phyloP scores from a whole-genome alignment of 1,140 invertebrate species.

The Pseudomyrmex flavicornis region DNA sequence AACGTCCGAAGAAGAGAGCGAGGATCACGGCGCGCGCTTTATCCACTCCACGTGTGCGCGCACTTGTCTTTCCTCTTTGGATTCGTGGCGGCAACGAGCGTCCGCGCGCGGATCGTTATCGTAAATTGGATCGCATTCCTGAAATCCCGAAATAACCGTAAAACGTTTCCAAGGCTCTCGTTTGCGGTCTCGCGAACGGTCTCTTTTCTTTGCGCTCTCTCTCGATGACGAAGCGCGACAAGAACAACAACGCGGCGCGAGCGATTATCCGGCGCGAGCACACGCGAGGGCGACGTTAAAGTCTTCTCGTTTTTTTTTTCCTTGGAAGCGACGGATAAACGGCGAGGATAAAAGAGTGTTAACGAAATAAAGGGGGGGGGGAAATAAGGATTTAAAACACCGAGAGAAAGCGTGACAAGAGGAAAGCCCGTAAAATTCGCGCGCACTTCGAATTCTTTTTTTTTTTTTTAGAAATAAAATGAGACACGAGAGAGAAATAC shows the following conservation, averaged over 20 bases:
- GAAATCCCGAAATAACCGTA: constrained; percentile 69
- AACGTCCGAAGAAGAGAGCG: background rate
- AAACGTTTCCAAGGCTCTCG: constrained; percentile 39
- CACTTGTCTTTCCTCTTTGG: constrained; percentile 31
- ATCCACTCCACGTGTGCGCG: background rate
- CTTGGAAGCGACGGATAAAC: background rate
- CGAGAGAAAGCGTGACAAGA: too few relatives aligned
- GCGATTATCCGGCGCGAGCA: background rate
- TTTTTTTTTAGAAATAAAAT: too few relatives aligned
- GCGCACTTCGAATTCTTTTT: background rate
- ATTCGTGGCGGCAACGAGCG: too few relatives aligned
- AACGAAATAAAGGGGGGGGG: background rate
- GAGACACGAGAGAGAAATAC: too few relatives aligned
- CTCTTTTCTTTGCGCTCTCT: background rate
- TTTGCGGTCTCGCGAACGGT: constrained; percentile 7
- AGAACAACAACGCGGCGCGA: background rate
- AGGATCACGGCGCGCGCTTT: background rate
- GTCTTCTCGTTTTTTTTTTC: background rate
- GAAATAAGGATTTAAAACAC: background rate
- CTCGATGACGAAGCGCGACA: background rate
- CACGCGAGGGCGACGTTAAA: background rate
- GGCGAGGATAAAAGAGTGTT: background rate
- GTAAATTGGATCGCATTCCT: constrained; percentile 77
- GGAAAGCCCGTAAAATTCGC: constrained; percentile 1
- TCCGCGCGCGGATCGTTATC: constrained; percentile 70